Evolutionary conservation across 2,113 vertebrate species (phyloP).

Genomic region (Tyto alba): DNA sequence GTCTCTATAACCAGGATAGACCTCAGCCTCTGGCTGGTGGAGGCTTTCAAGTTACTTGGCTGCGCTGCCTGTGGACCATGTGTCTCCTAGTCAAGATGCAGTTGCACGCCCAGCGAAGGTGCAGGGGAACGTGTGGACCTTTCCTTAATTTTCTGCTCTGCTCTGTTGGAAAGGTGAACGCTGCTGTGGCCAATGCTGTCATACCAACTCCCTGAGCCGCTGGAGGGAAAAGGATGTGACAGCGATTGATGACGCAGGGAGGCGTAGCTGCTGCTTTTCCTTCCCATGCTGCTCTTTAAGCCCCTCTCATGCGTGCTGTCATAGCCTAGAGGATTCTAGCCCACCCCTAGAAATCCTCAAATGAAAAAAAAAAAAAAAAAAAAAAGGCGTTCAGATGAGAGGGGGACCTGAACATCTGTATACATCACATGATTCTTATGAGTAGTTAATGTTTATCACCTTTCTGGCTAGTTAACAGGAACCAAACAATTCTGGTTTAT

Average conservation of each 20-base stretch:
- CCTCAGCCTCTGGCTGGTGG: not conserved
- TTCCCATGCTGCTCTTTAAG: not conserved
- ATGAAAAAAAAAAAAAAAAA: not conserved
- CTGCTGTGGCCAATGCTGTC: not conserved
- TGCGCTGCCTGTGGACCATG: fast-evolving
- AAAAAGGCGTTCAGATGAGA: not conserved
- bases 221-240: not conserved
- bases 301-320: fast-evolving
- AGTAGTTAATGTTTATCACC: constrained; percentile 6
- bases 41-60: not conserved
- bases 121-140: not conserved
- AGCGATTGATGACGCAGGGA: not conserved
- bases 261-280: not conserved
- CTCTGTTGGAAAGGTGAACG: not conserved
- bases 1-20: not conserved
- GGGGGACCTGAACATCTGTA: not conserved
- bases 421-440: not conserved
- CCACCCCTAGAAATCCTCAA: not conserved
- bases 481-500: not conserved
- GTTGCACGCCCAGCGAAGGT: fast-evolving
- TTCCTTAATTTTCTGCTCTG: not conserved
- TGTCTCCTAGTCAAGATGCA: not conserved
- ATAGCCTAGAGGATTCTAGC: not conserved
- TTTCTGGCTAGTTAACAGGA: constrained; percentile 4
- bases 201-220: not conserved